Evolutionary conservation across 1,140 invertebrate species (phyloP), one percentile per base, ranked within the genome.

Genomic region (Drosophila biarmipes): DNA sequence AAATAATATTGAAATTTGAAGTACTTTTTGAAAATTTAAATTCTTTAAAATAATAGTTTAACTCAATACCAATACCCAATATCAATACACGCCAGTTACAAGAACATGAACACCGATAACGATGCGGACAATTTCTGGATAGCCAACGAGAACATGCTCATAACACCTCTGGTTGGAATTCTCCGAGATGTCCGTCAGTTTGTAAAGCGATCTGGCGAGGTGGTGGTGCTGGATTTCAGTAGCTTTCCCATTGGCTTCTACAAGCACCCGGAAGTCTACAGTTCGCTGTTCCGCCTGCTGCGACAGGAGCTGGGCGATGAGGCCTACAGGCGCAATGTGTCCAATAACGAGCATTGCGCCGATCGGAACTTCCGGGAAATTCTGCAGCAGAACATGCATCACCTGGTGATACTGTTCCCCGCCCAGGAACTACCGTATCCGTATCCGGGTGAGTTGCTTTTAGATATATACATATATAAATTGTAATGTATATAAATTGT

Each of bases 211-310:
- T 92, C 94, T 0, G 90, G 93, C 6, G 94, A 95, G 84, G 80
- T 95, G 24, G 91, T 95, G 1, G 93, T 95, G 21, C 73, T 95
- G 43, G 94, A 95, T 78, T 94, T 95, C 56, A 91, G 82, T 17
- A 91, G 87, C 2, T 92, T 92, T 61, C 89, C 90, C 0, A 89
- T 91, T 27, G 91, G 91, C 1, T 92, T 92, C 56, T 91, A 91
- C 61, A 91, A 91, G 37, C 86, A 90, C 48, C 86, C 89, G 6
- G 84, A 90, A 27, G 38, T 85, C 37, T 91, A 91, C 43, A 84
- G 72, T 29, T 66, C 54, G 6, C 63, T 92, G 1, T 75, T 74
- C 12, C 71, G 77, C 31, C 52, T 91, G 0, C 61, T 92, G 8
- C 63, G 61, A 0, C 72, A 73, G 21, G 86, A 91, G 52, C 45